Evolutionary conservation across 2,113 vertebrate species (phyloP), one percentile per base, ranked within the genome.

Genomic region (Pterocles gutturalis): DNA sequence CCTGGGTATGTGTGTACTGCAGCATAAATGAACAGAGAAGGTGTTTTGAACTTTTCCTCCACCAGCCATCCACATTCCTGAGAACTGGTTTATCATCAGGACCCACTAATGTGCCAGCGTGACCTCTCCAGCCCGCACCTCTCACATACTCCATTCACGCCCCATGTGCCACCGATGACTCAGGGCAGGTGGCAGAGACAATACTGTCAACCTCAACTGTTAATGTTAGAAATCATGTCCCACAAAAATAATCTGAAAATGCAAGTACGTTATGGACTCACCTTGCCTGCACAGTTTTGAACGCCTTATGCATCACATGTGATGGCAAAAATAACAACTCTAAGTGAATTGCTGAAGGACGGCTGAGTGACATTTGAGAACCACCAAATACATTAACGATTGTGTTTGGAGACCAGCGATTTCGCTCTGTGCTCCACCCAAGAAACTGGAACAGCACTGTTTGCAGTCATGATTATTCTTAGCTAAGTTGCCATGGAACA

Each of bases 401-500:
- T 65, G 91, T 22, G 20, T 80, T 71, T 89, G 79, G 80, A 93
- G 81, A 82, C 46, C 17, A 19, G 81, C 61, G 21, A 36, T 75
- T 84, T 92, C 33, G 28, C 78, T 75, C 58, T 9, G 34, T 3
- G 5, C 89, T 92, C 83, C 89, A 91, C 95, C 97, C 92, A 96
- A 95, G 89, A 69, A 96, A 94, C 62, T 86, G 93, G 90, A 96
- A 95, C 90, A 36, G 79, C 61, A 36, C 69, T 96, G 58, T 95
- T 97, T 97, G 94, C 70, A 89, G 70, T 87, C 81, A 25, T 83
- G 87, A 95, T 96, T 97, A 97, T 97, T 97, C 97, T 97, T 95
- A 97, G 97, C 91, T 93, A 75, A 94, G 94, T 98, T 98, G 97
- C 95, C 90, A 97, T 97, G 96, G 94, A 97, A 94, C 92, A 98